phyloP scores from a whole-genome alignment of 2,888 invertebrate genomes.

The Steinernema carpocapsae region DNA sequence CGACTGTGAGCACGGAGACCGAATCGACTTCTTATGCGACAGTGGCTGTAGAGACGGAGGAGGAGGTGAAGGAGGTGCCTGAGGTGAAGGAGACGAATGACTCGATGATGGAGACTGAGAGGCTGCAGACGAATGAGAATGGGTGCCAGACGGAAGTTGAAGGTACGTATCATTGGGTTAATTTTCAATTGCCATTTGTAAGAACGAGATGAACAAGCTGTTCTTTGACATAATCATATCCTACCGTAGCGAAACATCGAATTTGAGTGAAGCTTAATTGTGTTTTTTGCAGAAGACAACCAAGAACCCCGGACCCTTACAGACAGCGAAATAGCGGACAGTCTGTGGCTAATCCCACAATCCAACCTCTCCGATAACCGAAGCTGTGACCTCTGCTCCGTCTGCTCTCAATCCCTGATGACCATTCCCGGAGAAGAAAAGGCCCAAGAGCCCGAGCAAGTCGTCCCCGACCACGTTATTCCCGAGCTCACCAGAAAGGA shows the following conservation, averaged over 20 bases:
- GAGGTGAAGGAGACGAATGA: not conserved
- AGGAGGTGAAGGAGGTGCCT: not conserved
- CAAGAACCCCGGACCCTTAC: constrained; percentile 41
- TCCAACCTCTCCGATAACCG: not conserved
- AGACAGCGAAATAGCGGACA: constrained; percentile 43
- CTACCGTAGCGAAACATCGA: too few species aligned
- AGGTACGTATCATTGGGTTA: not conserved
- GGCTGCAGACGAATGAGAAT: not conserved
- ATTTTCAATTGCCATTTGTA: not conserved
- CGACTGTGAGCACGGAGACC: not conserved
- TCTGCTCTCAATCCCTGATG: constrained; percentile 39
- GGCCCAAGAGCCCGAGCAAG: not conserved
- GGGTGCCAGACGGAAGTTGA: constrained; percentile 19
- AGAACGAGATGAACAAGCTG: not conserved
- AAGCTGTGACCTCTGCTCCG: constrained; percentile 32
- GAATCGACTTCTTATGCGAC: constrained; percentile 18
- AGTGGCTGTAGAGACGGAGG: not conserved
- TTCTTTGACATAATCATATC: too few species aligned
- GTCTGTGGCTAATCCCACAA: constrained; percentile 42
- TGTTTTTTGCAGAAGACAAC: constrained; percentile 1
- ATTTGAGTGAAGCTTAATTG: too few species aligned
- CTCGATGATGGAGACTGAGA: constrained; percentile 3
- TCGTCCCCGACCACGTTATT: not conserved
- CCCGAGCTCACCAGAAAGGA: constrained; percentile 9
- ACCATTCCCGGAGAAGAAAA: constrained; percentile 3